Evolutionary conservation across 2,797 vertebrate genomes (phyloP).

Genomic region (Moxostoma hubbsi): DNA sequence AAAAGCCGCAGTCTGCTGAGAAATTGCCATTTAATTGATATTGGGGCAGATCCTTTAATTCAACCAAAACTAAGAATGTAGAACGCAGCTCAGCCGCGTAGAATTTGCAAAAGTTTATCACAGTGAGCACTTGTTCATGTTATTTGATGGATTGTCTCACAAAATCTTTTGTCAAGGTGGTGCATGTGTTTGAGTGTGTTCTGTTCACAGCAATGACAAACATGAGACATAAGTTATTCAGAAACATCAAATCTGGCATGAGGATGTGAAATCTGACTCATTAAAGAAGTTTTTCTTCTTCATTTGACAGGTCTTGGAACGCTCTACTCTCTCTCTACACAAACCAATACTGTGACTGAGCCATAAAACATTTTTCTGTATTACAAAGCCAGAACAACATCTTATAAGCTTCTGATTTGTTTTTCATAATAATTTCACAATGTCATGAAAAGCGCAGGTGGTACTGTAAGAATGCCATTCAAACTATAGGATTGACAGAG

Average conservation of each 20-base stretch:
- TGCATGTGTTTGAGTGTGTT: not conserved
- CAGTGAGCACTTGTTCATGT: too few species aligned
- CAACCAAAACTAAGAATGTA: too few species aligned
- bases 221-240: not conserved
- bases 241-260: not conserved
- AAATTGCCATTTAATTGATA: too few species aligned
- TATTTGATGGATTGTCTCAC: too few species aligned
- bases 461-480: not conserved
- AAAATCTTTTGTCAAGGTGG: too few species aligned
- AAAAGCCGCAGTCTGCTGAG: not conserved
- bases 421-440: not conserved
- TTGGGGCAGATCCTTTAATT: too few species aligned
- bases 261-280: slow-evolving; percentile 20
- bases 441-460: not conserved
- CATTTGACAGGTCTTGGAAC: not conserved
- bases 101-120: too few species aligned
- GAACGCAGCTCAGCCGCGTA: too few species aligned
- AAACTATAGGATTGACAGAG: not conserved
- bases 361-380: not conserved
- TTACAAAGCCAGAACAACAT: not conserved
- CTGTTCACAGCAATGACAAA: not conserved
- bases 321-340: not conserved
- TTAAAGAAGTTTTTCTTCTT: slow-evolving; percentile 11
- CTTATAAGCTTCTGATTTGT: not conserved
- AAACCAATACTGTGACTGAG: not conserved